These are phyloP conservation scores for Adineta ricciae DNA, from an alignment of 2,888 invertebrate genomes.

Conservation along the genomic window DNA sequence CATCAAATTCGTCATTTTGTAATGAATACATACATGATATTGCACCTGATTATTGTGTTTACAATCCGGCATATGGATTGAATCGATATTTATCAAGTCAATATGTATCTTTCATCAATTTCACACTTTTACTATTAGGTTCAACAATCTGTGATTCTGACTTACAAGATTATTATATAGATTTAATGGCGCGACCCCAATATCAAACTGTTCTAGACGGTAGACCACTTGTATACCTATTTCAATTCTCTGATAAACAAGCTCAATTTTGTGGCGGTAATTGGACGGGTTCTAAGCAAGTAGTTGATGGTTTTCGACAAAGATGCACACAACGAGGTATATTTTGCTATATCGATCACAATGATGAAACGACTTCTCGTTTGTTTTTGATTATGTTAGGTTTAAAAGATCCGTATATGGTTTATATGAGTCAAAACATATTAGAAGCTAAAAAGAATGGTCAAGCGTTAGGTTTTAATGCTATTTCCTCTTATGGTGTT, in stretches of 20 bases:
- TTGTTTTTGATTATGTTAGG: neutral
- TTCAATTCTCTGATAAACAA: neutral
- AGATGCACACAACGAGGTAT: neutral
- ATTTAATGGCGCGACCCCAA: too few species aligned
- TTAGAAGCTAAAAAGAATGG: too few species aligned
- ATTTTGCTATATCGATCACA: too few species aligned
- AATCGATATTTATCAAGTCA: neutral
- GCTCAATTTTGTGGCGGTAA: neutral
- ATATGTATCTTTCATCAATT: neutral
- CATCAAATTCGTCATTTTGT: neutral
- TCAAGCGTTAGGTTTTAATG: neutral
- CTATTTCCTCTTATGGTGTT: neutral
- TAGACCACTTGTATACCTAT: neutral
- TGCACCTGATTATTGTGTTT: neutral
- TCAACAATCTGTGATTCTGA: too few species aligned
- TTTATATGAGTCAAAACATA: neutral
- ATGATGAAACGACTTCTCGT: too few species aligned
- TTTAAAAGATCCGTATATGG: neutral
- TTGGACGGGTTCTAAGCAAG: neutral
- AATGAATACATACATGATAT: neutral
- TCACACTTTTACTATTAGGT: too few species aligned
- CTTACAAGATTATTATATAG: too few species aligned
- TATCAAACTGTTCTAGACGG: too few species aligned
- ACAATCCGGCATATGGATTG: neutral
- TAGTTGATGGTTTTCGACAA: neutral